A percentile compares a stretch with the other conserved stretches of the same genome.
Conservation (phyloP, 2,113 vertebrate genomes). For the Oreamnos americanus region DNA sequence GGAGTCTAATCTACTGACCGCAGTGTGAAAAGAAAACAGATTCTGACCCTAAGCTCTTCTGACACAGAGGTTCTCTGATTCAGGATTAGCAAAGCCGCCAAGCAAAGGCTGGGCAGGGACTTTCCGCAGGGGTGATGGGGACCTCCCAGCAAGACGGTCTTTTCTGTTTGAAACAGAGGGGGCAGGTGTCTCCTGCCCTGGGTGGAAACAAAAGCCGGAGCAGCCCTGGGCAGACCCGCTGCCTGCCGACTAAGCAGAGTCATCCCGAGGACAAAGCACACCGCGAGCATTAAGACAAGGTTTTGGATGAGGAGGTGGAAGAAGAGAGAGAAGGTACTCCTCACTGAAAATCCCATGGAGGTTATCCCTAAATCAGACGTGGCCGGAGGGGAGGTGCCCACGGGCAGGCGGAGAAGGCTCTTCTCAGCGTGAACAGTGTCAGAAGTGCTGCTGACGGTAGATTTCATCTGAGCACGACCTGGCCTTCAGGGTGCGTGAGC, state of each 20-base stretch:
- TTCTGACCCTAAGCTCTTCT: not conserved
- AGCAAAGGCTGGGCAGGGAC: not conserved
- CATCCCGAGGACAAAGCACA: accelerated
- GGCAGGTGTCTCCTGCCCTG: accelerated
- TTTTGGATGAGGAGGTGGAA: not conserved
- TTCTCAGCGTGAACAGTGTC: accelerated
- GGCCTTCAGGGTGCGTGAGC: accelerated
- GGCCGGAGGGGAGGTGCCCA: accelerated
- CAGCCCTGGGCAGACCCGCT: accelerated
- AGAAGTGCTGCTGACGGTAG: accelerated
- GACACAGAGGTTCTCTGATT: not conserved
- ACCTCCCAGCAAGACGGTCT: accelerated
- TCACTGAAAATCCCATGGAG: not conserved
- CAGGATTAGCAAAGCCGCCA: not conserved
- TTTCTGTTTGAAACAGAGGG: not conserved
- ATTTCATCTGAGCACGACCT: accelerated
- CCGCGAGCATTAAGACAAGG: accelerated
- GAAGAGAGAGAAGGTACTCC: not conserved
- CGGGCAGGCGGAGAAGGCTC: accelerated
- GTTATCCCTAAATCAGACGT: not conserved
- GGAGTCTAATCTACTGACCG: not conserved
- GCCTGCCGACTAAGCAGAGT: accelerated
- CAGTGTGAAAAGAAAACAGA: not conserved
- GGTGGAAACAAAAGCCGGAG: not conserved
- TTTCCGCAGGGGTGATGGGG: not conserved